phyloP scores from a whole-genome alignment of 2,888 invertebrate species.

The Nemoura dubitans region DNA sequence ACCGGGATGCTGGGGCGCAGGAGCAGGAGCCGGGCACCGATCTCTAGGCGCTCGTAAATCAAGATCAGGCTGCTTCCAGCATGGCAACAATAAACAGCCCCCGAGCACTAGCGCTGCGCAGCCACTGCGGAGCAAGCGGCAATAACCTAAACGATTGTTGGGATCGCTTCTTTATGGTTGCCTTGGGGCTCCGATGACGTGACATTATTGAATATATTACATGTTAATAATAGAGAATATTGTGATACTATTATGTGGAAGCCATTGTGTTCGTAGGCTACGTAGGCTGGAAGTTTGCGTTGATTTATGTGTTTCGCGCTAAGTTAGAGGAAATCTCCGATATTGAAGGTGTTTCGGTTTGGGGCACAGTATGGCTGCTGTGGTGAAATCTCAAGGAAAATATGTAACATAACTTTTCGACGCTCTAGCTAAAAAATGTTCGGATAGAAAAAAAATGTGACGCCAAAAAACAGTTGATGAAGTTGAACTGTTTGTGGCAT shows the following conservation, averaged over 20 bases:
- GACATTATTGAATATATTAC: slow-evolving; percentile 7
- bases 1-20: neutral
- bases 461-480: neutral
- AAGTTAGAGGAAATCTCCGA: neutral
- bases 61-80: neutral
- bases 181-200: neutral
- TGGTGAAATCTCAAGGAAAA: neutral
- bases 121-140: neutral
- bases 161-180: neutral
- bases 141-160: slow-evolving; percentile 5
- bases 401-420: neutral
- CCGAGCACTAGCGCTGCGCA: neutral
- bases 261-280: neutral
- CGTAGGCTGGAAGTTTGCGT: neutral
- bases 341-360: neutral
- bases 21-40: neutral
- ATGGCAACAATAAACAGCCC: neutral
- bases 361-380: too few relatives aligned
- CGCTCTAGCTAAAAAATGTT: neutral
- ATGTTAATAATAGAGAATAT: neutral
- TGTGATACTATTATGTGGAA: neutral
- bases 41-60: neutral
- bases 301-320: neutral
- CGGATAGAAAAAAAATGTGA: neutral
- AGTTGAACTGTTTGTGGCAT: neutral